These are phyloP conservation scores for Deroplatys truncata DNA, from an alignment of 2,888 invertebrate species.

Conservation along the genomic window DNA sequence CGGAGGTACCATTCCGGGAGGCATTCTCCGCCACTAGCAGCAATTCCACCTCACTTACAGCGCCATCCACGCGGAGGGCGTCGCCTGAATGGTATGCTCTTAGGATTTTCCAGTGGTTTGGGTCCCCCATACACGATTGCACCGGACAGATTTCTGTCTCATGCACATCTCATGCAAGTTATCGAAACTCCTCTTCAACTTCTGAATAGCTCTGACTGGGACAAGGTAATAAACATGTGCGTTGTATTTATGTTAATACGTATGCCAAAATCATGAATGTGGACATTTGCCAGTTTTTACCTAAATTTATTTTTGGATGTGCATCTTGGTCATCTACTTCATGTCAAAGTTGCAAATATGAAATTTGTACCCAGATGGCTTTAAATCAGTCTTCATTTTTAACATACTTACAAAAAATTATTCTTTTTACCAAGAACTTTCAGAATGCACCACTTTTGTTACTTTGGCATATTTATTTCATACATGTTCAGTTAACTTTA, in stretches of 20 bases:
- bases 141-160: conserved; percentile 66
- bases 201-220: conserved; percentile 55
- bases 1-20: conserved; percentile 18
- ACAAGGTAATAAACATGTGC: conserved; percentile 1
- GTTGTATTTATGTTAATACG: neutral
- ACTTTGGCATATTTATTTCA: too few species aligned
- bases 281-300: too few species aligned
- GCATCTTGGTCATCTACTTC: too few species aligned
- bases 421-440: too few species aligned
- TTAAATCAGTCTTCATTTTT: too few species aligned
- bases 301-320: too few species aligned
- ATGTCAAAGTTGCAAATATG: too few species aligned
- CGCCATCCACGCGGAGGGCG: conserved; percentile 7
- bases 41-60: conserved; percentile 11
- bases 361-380: too few species aligned
- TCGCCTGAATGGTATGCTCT: neutral
- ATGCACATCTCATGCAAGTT: conserved; percentile 62
- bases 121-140: conserved; percentile 38
- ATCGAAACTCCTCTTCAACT: conserved; percentile 59
- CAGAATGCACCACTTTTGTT: too few species aligned
- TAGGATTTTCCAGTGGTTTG: neutral
- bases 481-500: too few species aligned
- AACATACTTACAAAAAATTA: too few species aligned
- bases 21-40: conserved; percentile 10
- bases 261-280: too few species aligned